Evolutionary conservation across 2,113 vertebrate species (phyloP).

Genomic region (Rhynchomys soricoides): DNA sequence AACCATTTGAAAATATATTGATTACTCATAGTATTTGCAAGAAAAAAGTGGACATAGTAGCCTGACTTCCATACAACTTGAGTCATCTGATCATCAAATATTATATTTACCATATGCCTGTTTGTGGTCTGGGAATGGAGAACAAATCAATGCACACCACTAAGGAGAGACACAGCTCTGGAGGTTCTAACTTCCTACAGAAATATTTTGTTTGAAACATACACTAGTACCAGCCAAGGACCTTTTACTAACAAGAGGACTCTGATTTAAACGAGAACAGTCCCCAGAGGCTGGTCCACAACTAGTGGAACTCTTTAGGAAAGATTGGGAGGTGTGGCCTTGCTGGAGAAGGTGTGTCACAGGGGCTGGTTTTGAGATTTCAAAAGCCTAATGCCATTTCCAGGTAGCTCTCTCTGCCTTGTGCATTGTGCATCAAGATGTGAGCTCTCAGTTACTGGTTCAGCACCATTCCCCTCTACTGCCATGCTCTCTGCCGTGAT

Average conservation of each 20-base stretch:
- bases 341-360: background rate
- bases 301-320: background rate
- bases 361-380: background rate
- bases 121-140: background rate
- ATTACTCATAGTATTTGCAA: background rate
- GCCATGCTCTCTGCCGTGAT: background rate
- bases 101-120: background rate
- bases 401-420: background rate
- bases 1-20: background rate
- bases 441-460: background rate
- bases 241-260: background rate
- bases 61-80: background rate
- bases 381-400: background rate
- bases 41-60: background rate
- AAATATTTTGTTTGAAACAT: slow-evolving; percentile 10
- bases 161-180: background rate
- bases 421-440: background rate
- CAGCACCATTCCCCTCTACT: background rate
- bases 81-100: slow-evolving; percentile 7
- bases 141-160: background rate
- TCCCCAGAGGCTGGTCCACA: background rate
- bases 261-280: background rate
- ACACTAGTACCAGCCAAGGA: background rate
- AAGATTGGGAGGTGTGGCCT: background rate
- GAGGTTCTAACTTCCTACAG: background rate